Evolutionary conservation across 2,797 vertebrate species (phyloP).

Genomic region (Hozukius guyotensis): DNA sequence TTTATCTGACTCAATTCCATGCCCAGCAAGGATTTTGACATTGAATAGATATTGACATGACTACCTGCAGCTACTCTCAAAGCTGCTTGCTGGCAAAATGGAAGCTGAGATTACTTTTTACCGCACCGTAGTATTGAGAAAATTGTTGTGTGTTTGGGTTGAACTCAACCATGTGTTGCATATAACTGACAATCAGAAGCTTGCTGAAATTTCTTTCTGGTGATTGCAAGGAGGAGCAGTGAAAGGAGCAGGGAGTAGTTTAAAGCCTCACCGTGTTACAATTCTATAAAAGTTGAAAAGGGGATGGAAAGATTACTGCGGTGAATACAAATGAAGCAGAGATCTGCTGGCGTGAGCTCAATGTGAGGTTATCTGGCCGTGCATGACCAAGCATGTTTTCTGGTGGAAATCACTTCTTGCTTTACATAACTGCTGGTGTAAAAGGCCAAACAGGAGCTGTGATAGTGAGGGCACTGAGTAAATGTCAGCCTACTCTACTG

Average conservation of each 20-base stretch:
- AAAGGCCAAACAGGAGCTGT: constrained; percentile 53
- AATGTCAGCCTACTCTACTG: constrained; percentile 61
- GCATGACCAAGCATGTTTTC: constrained; percentile 57
- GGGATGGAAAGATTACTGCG: background rate
- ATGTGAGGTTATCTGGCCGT: constrained; percentile 33
- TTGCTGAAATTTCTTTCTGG: constrained; percentile 5
- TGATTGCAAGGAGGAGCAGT: background rate
- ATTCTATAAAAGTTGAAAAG: constrained; percentile 11
- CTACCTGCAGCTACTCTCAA: constrained; percentile 1
- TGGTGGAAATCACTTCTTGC: constrained; percentile 39
- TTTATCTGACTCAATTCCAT: constrained; percentile 6
- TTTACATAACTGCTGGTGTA: constrained; percentile 50
- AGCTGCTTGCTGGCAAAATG: background rate
- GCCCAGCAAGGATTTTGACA: constrained; percentile 11
- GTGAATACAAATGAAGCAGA: constrained; percentile 23
- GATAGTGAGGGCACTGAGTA: constrained; percentile 36
- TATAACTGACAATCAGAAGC: background rate
- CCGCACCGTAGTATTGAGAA: background rate
- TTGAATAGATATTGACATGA: constrained; percentile 16
- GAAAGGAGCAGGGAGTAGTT: background rate
- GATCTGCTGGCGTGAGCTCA: constrained; percentile 6
- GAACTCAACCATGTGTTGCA: constrained; percentile 18
- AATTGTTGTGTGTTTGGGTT: constrained; percentile 5
- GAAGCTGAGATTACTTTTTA: background rate
- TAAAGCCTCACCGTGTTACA: background rate